A percentile compares a stretch with the other conserved stretches of the same genome.
phyloP scores from a whole-genome alignment of 1,140 invertebrate species.

The Eubasilissa regina region DNA sequence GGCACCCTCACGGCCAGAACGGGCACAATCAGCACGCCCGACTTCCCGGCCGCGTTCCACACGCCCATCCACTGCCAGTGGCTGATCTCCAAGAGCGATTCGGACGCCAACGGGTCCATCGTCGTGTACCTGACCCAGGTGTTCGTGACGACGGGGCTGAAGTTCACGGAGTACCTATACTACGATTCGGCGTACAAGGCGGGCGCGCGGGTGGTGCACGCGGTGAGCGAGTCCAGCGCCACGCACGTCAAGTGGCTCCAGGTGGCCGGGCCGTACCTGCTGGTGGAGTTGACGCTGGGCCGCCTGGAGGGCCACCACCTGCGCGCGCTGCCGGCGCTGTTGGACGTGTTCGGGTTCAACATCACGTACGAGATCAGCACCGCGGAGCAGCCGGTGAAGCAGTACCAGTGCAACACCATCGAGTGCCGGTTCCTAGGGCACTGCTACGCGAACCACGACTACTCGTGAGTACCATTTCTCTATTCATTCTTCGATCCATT shows the following conservation, averaged over 20 bases:
- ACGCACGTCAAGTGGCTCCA: slow-evolving; percentile 79
- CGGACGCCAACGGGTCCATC: slow-evolving; percentile 75
- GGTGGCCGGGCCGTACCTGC: slow-evolving; percentile 82
- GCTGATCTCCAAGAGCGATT: slow-evolving; percentile 85
- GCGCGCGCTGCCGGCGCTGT: slow-evolving; percentile 83
- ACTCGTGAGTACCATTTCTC: slow-evolving; percentile 73
- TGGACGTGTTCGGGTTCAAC: slow-evolving; percentile 93
- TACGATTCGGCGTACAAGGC: slow-evolving; percentile 82
- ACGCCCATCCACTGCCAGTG: slow-evolving; percentile 89
- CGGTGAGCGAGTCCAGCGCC: slow-evolving; percentile 81
- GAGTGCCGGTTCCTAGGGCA: slow-evolving; percentile 88
- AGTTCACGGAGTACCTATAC: slow-evolving; percentile 87
- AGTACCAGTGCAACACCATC: slow-evolving; percentile 81
- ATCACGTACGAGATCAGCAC: slow-evolving; percentile 88
- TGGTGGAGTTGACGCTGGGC: slow-evolving; percentile 83
- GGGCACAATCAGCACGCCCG: slow-evolving; percentile 85
- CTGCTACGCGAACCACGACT: slow-evolving; percentile 82
- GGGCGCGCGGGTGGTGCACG: slow-evolving; percentile 74
- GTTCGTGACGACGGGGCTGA: slow-evolving; percentile 85
- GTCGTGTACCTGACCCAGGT: slow-evolving; percentile 91
- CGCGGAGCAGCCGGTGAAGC: slow-evolving; percentile 67
- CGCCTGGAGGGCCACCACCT: slow-evolving; percentile 87
- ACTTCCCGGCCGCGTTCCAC: slow-evolving; percentile 84
- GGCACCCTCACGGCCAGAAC: slow-evolving; percentile 75
- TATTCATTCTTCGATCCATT: neutral